Evolutionary conservation across 2,797 vertebrate species (phyloP).

Genomic region (Gouania willdenowi): DNA sequence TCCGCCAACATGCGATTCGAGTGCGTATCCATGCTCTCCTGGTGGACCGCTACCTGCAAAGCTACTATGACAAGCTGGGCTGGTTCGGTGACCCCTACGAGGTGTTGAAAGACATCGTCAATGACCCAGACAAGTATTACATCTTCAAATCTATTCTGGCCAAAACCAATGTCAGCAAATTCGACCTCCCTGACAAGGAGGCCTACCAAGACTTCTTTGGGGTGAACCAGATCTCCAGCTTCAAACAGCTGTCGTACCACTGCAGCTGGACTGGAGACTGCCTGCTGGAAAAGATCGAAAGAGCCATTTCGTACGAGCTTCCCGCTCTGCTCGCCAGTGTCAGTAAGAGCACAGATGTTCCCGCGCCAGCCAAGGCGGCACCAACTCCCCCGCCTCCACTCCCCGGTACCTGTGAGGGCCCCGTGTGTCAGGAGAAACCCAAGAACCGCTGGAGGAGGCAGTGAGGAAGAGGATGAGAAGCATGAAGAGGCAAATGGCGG

Average conservation of each 20-base stretch:
- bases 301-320: slow-evolving; percentile 89
- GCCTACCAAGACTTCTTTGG: slow-evolving; percentile 98
- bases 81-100: slow-evolving; percentile 89
- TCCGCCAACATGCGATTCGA: slow-evolving; percentile 93
- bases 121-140: slow-evolving; percentile 95
- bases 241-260: slow-evolving; percentile 92
- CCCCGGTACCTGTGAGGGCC: slow-evolving; percentile 56
- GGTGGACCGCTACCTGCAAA: slow-evolving; percentile 95
- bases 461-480: slow-evolving; percentile 38
- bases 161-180: slow-evolving; percentile 98
- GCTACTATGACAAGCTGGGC: slow-evolving; percentile 92
- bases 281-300: slow-evolving; percentile 92
- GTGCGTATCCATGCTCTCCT: slow-evolving; percentile 94
- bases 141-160: slow-evolving; percentile 98
- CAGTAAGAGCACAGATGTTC: slow-evolving; percentile 29
- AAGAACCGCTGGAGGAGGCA: slow-evolving; percentile 76
- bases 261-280: slow-evolving; percentile 93
- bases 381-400: slow-evolving; percentile 33
- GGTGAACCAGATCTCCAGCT: slow-evolving; percentile 87
- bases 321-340: slow-evolving; percentile 86
- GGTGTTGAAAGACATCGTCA: slow-evolving; percentile 95
- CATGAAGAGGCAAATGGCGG: slow-evolving; percentile 13
- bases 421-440: slow-evolving; percentile 63
- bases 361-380: slow-evolving; percentile 20
- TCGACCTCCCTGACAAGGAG: slow-evolving; percentile 91